Evolutionary conservation across 2,113 vertebrate species (phyloP).

Genomic region (Arothron firmamentum): DNA sequence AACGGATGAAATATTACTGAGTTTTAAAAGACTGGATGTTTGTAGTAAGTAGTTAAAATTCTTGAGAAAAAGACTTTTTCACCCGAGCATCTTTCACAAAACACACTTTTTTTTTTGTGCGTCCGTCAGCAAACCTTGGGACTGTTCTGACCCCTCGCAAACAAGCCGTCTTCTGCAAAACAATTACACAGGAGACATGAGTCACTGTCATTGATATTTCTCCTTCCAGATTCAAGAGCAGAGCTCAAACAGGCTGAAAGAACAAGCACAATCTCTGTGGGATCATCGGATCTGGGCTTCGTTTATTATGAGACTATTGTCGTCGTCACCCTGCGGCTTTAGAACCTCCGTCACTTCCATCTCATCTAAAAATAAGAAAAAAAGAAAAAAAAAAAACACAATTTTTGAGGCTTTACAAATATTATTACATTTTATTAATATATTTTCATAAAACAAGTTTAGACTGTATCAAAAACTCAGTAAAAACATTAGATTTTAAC

Average conservation of each 20-base stretch:
- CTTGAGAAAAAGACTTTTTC: not conserved
- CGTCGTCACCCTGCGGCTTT: slow-evolving; percentile 18
- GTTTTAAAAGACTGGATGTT: too few species aligned
- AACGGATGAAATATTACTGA: too few species aligned
- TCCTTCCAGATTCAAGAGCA: slow-evolving; percentile 19
- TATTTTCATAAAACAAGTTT: slow-evolving; percentile 78
- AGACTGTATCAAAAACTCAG: slow-evolving; percentile 78
- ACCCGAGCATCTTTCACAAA: too few species aligned
- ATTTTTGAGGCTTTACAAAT: slow-evolving; percentile 72
- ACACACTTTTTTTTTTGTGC: too few species aligned
- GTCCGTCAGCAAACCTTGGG: not conserved
- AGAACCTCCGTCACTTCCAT: slow-evolving; percentile 2
- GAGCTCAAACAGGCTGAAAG: slow-evolving; percentile 25
- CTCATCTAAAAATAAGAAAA: slow-evolving; percentile 9
- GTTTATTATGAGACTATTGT: slow-evolving; percentile 27
- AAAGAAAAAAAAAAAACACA: slow-evolving; percentile 35
- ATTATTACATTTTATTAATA: slow-evolving; percentile 78
- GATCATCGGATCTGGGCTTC: slow-evolving; percentile 14
- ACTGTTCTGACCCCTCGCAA: slow-evolving; percentile 21
- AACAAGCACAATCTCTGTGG: slow-evolving; percentile 35
- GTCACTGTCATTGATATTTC: slow-evolving; percentile 46
- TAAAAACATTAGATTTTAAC: slow-evolving; percentile 76
- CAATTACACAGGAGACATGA: slow-evolving; percentile 31
- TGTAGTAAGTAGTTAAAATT: too few species aligned
- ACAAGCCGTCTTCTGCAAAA: slow-evolving; percentile 23